Base-by-base conservation (phyloP, 2,888 invertebrate genomes). In the Melinopterus prodromus region DNA sequence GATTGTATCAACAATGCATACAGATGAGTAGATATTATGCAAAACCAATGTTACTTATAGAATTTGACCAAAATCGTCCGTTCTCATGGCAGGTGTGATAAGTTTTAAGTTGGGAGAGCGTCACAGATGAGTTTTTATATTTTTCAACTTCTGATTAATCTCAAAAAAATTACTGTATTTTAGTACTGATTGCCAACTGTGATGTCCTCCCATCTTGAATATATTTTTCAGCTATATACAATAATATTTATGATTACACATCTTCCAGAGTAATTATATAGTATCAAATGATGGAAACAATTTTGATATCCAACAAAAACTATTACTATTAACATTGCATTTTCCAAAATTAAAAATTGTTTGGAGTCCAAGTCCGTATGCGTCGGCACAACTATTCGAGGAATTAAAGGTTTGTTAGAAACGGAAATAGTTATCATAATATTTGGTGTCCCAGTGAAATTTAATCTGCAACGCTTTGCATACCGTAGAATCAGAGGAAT, bases 281-380 rank as follows among this genome's bases (percentile, higher is more conserved):
- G 92, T 96, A 2, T 95, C 94, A 5, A 95, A 93, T 80, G 95
- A 96, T 84, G 91, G 94, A 80, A 93, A 94, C 15, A 95, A 93
- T 85, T 92, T 93, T 77, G 95, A 97, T 85, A 93, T 98, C 71
- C 95, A 96, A 85, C 94, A 97, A 83, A 97, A 97, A 88, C 90
- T 99, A 78, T 95, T 98, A 84, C 90, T 99, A 69, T 91, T 99
- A n/a, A 98, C 99, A 0, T 91, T 99, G 84, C 97, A 98, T 88
- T 99, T 99, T 90, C 99, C 99, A 0, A 93, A 95, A 85, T 90
- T 99, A 82, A 95, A 97, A 84, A 90, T 99, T 7, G 95, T 99
- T 69, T 99, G 99, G 99, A 98, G 98, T 12, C 97, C 98, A 2
- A 97, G 96, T 88, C 98, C 99, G 0, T 96, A 97, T 88, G 98